Base-by-base conservation (phyloP, 2,113 vertebrate species). In the Arothron firmamentum region DNA sequence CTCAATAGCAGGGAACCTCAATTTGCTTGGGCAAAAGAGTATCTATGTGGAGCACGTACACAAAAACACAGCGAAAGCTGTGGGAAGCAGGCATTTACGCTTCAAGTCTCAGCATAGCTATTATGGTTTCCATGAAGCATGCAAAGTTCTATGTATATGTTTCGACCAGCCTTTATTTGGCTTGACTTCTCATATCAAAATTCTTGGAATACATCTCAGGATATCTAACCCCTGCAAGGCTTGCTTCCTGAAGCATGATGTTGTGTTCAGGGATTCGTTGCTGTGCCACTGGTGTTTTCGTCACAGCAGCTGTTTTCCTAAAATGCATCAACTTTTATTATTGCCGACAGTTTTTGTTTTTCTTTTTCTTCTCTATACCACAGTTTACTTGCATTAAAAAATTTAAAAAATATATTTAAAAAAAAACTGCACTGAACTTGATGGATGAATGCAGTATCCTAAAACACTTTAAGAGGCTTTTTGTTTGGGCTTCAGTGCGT, bases 401-500 rank as follows among this genome's bases (percentile, higher is more conserved):
- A 90, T n/a, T n/a, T n/a, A 76, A 73, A 75, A 58, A 20, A 52
- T 87, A 85, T 84, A 84, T n/a, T n/a, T n/a, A 90, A 88, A 72
- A 62, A 45, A 52, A 87, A 56, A 91, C 89, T 88, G 88, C 80
- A 87, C 88, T 87, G 88, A 78, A 76, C 85, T 81, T 89, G 88
- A 92, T 83, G 73, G 51, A 87, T 87, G 88, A 90, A 86, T 90
- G 92, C 83, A 89, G 80, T 38, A 73, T 85, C 54, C 89, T 91
- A 85, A 86, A 92, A 94, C 92, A 93, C 82, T 92, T 82, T 90
- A 91, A 87, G 90, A 89, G 89, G 90, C 87, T 90, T 87, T 88
- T 92, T 38, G 34, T 38, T 87, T 81, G 83, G 88, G 90, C 90
- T 92, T 94, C 94, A 94, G 92, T 93, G 93, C 92, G 92, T 90